Base-by-base conservation (phyloP, 2,888 invertebrate species). In the Drosophila tripunctata region DNA sequence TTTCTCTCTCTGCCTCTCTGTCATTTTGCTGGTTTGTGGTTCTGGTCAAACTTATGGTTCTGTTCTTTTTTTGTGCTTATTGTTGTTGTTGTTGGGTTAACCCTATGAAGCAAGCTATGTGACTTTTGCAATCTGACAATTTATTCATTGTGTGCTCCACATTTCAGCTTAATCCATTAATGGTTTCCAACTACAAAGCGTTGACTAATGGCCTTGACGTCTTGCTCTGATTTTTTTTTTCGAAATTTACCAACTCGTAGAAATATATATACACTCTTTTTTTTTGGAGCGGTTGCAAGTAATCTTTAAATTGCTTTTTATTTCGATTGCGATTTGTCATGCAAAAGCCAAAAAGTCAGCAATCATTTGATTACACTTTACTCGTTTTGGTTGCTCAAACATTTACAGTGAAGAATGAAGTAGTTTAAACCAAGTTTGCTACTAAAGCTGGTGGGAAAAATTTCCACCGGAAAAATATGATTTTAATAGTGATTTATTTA, bases 71-170 rank as follows among this genome's bases (percentile, higher is more conserved):
- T 27, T n/a, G n/a, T n/a, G n/a, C 22, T 3, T 22, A 4, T 22
- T 22, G 3, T 22, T 22, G 35, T 30, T 30, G 2, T 8, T 7
- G 15, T 50, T 43, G 64, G 76, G 72, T 76, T 76, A 73, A 58
- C 66, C 72, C 66, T 52, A 56, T 52, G 51, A 30, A n/a, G n/a
- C n/a, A 27, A 57, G 38, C 76, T 75, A n/a, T 51, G 52, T 40
- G 33, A 44, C 40, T 36, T 62, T 45, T 47, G 41, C 74, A 80
- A 87, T 70, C 80, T 67, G 85, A 77, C 78, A 87, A 80, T 80
- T 80, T 80, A 84, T 87, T 87, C 78, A 87, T 84, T 87, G 74
- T 87, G 74, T 72, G 61, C 61, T 50, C 40, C 66, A 44, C 76
- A 60, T 45, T 60, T 44, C 22, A 65, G 66, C 66, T 73, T 73